Conservation (phyloP, 2,797 vertebrate species). For the Botia kubotai region DNA sequence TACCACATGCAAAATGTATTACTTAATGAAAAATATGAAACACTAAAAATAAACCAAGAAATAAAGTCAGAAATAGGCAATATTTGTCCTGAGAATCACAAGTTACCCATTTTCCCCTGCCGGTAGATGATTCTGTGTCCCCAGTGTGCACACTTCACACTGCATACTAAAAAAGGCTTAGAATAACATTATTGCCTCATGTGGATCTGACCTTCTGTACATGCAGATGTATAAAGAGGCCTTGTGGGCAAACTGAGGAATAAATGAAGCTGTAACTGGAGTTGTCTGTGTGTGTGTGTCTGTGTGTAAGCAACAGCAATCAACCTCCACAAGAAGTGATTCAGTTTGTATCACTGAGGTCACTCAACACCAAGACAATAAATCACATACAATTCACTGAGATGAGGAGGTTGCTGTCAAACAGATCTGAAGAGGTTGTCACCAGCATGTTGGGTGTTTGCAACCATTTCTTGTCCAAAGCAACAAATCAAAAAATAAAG, state of each 20-base stretch:
- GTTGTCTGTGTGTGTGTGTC: constrained; percentile 20
- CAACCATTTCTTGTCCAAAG: no score
- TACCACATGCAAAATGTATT: no score
- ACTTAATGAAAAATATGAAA: background rate
- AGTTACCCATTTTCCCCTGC: constrained; percentile 19
- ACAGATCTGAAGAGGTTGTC: constrained; percentile 4
- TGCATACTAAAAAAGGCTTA: constrained; percentile 29
- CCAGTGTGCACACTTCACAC: constrained; percentile 7
- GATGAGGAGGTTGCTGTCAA: background rate
- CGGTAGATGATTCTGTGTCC: background rate
- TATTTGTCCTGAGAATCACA: constrained; percentile 50
- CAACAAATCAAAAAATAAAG: background rate
- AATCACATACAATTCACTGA: background rate
- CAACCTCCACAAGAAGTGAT: constrained; percentile 20
- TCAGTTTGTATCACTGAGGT: constrained; percentile 15
- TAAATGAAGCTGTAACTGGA: constrained; percentile 37
- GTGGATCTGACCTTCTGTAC: constrained; percentile 47
- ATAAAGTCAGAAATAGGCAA: constrained; percentile 24
- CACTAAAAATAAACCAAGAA: background rate
- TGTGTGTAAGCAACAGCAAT: constrained; percentile 13
- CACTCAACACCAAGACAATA: background rate
- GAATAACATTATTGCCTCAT: constrained; percentile 44
- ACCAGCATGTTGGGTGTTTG: background rate
- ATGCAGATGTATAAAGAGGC: constrained; percentile 26
- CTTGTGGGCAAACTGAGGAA: constrained; percentile 37